phyloP scores from a whole-genome alignment of 2,888 invertebrate genomes.

The Ennomos erosarius region DNA sequence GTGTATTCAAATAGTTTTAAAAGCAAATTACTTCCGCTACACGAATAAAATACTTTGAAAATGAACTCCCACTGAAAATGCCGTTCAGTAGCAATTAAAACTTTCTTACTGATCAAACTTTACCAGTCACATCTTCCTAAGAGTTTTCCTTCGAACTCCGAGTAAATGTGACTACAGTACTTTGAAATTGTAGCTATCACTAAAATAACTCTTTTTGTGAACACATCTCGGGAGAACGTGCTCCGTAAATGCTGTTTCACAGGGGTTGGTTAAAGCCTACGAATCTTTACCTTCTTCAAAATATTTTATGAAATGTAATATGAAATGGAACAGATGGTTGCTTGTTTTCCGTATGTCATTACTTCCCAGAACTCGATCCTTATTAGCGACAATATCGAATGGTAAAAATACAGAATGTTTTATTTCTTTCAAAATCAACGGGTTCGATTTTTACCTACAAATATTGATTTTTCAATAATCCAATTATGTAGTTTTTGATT shows the following conservation, averaged over 20 bases:
- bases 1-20: constrained; percentile 44
- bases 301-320: constrained; percentile 18
- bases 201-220: constrained; percentile 49
- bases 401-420: too few species aligned
- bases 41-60: constrained; percentile 65
- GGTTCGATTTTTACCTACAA: too few species aligned
- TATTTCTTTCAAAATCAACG: too few species aligned
- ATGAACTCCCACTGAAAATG: constrained; percentile 64
- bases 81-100: constrained; percentile 80
- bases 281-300: constrained; percentile 5
- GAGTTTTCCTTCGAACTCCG: constrained; percentile 57
- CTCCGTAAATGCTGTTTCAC: constrained; percentile 8
- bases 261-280: constrained; percentile 3
- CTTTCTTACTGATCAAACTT: constrained; percentile 79
- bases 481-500: too few species aligned
- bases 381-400: too few species aligned
- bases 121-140: constrained; percentile 70
- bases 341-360: too few species aligned
- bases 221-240: constrained; percentile 12
- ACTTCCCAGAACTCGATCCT: too few species aligned
- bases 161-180: constrained; percentile 59
- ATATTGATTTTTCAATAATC: too few species aligned
- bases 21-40: constrained; percentile 53
- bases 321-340: neutral
- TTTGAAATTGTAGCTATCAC: constrained; percentile 47